Evolutionary conservation across 2,888 invertebrate genomes (phyloP), one percentile per base, ranked within the genome.

Genomic region (Lasioglossum zephyrum): DNA sequence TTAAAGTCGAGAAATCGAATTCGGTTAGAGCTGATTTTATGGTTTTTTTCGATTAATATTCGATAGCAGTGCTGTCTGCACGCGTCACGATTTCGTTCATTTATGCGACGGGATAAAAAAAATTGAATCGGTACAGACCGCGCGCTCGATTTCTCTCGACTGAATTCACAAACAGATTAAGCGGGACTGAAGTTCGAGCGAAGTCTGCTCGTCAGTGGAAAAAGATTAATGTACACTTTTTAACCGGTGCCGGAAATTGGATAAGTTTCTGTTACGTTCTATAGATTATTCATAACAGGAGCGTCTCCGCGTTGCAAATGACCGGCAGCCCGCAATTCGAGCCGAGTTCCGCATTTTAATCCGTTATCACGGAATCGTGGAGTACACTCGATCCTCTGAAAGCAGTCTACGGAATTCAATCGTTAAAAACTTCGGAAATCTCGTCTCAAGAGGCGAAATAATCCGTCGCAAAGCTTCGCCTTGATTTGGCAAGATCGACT

Each of bases 201-300:
- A 70, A 84, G 73, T 84, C 57, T 77, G 2, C 41, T 39, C 26
- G 77, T 70, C 84, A 70, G 49, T 31, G 41, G 41, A 49, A 73
- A 73, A 74, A 84, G 84, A 84, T 84, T 84, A 84, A 84, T 84
- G 82, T 49, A 60, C 70, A 77, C 77, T 81, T 82, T 84, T 82
- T 77, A 77, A 73, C 39, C 57, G 39, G 5, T 1, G 9, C 16
- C 49, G 84, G 82, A 84, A 84, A 82, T 84, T 84, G 77, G 82
- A 82, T 74, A 82, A 84, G 82, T 84, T 84, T n/a, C 47, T 8
- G 82, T 57, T 57, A 74, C 69, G 73, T 76, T 76, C 72, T 72
- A 31, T 57, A 76, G 63, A 73, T 81, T 66, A 73, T 73, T 47
- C 73, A 57, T 26, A 73, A 77, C 66, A 36, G 49, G 47, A 31